A percentile compares a stretch with the other conserved stretches of the same genome.
phyloP scores from a whole-genome alignment of 2,888 invertebrate species.

The Eilema caniola region DNA sequence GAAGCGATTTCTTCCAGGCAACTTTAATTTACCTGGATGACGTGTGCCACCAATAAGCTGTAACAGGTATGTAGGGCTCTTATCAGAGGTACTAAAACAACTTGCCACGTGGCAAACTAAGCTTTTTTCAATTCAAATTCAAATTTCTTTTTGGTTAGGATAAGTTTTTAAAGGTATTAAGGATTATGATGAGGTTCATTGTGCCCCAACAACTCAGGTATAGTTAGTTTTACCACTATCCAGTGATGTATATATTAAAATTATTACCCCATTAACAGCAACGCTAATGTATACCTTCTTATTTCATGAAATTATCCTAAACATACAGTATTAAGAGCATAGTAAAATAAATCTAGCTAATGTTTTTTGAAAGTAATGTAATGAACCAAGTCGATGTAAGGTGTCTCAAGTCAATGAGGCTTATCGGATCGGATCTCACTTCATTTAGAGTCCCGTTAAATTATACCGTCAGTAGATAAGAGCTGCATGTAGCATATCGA shows the following conservation, averaged over 20 bases:
- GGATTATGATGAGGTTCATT: not conserved
- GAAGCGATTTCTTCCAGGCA: too few species aligned
- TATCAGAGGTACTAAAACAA: not conserved
- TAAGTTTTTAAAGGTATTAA: too few species aligned
- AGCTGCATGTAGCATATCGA: slow-evolving; percentile 74
- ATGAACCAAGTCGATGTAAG: slow-evolving; percentile 74
- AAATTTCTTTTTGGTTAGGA: too few species aligned
- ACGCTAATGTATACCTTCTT: not conserved
- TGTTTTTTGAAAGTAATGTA: slow-evolving; percentile 74
- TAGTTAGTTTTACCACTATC: not conserved
- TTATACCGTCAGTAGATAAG: slow-evolving; percentile 80
- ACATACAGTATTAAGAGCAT: slow-evolving; percentile 53
- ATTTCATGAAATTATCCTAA: slow-evolving; percentile 36
- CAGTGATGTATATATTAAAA: not conserved
- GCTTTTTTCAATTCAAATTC: too few species aligned
- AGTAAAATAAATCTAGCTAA: slow-evolving; percentile 71
- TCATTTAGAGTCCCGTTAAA: slow-evolving; percentile 85
- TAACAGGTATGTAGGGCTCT: not conserved
- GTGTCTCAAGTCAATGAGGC: slow-evolving; percentile 77
- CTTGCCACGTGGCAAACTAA: too few species aligned
- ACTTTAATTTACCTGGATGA: not conserved
- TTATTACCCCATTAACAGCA: not conserved
- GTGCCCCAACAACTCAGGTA: not conserved
- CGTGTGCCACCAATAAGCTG: not conserved
- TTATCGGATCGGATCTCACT: slow-evolving; percentile 84